Conservation (phyloP, 2,797 vertebrate species). For the Rachycentron canadum region DNA sequence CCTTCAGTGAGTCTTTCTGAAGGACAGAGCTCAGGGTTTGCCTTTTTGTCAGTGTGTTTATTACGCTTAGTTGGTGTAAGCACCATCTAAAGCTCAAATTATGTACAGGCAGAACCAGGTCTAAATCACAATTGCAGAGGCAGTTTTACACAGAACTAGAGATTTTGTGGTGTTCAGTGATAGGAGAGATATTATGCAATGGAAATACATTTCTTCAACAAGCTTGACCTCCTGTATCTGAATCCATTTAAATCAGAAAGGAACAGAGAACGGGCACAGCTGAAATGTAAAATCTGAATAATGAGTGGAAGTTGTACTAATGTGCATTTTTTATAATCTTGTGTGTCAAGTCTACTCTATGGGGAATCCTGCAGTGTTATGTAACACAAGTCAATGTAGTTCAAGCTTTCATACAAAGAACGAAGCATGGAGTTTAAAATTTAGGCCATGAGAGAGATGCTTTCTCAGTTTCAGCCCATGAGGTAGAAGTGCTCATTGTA, state of each 20-base stretch:
- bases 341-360: conserved; percentile 10
- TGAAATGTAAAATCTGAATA: conserved; percentile 21
- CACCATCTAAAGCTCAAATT: conserved; percentile 1
- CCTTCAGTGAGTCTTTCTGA: conserved; percentile 37
- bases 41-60: conserved; percentile 14
- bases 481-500: conserved; percentile 33
- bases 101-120: not conserved
- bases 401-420: conserved; percentile 35
- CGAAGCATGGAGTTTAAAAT: conserved; percentile 26
- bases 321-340: conserved; percentile 14
- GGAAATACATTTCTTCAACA: conserved; percentile 12
- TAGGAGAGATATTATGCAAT: not conserved
- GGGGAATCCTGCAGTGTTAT: conserved; percentile 50
- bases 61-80: conserved; percentile 1
- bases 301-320: conserved; percentile 1
- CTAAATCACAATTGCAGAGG: not conserved
- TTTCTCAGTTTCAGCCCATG: conserved; percentile 29
- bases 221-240: not conserved
- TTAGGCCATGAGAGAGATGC: conserved; percentile 37
- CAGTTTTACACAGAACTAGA: not conserved
- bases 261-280: not conserved
- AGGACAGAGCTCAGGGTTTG: conserved; percentile 35
- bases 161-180: conserved; percentile 7
- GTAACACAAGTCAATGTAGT: conserved; percentile 36
- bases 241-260: not conserved